Base-by-base conservation (phyloP, 2,797 vertebrate species). In the Tympanoctomys barrerae region DNA sequence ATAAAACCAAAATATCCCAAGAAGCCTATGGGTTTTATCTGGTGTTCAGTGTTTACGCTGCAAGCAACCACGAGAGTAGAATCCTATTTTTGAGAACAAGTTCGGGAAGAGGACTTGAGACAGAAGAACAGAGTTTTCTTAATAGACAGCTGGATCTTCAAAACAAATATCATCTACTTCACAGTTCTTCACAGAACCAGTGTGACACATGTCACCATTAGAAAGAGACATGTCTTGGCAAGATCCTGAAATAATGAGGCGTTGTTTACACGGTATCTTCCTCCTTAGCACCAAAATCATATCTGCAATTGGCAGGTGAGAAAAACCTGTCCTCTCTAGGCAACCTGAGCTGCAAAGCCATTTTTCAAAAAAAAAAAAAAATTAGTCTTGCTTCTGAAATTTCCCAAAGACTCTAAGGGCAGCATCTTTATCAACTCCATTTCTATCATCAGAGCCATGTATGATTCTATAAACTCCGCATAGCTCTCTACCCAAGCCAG, bases 121-220 rank as follows among this genome's bases (percentile, higher is more conserved):
- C 49, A 94, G 36, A 96, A 42, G 19, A 89, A 96, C 73, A 89
- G 66, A 90, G 42, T n/a, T 70, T 89, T 92, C 59, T 80, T 91
- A 84, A 90, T 84, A 95, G 87, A 96, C 28, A 59, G 22, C 66
- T 93, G 49, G 21, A 64, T 97, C 68, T 89, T 94, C 75, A 84
- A 42, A 95, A 95, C 89, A 97, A 94, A 91, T 64, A 91, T 70
- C 59, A 85, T 75, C 93, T 95, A 26, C 49, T 93, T 95, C 66
- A 87, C 11, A 94, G 39, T 28, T 81, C 91, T 95, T 80, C 62
- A 71, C 42, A 79, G 49, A 95, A 71, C 42, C 73, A 79, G 12
- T 73, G 26, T 91, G 84, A 95, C 89, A 95, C 77, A 94, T 79
- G 66, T 95, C 89, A 91, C 42, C 78, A 94, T 49, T 36, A 93